Evolutionary conservation across 1,140 invertebrate species (phyloP), one percentile per base, ranked within the genome.

Genomic region (Camponotus floridanus): DNA sequence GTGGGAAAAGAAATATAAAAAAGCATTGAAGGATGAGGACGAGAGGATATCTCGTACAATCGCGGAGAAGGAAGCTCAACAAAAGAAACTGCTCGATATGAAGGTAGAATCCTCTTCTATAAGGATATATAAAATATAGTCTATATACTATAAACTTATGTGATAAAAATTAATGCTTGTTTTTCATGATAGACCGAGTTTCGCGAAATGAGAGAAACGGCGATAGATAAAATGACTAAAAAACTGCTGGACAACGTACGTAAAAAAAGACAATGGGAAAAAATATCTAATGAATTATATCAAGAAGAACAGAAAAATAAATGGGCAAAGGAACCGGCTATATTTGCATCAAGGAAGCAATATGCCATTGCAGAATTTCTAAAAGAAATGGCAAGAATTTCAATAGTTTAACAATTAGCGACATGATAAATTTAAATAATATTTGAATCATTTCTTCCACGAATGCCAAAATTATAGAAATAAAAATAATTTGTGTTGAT

Each of bases 1-100:
- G 3, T 89, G 88, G 88, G 88, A 89, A 9, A 68, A 62, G 1
- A 86, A 81, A 55, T 79, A 85, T 3, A 81, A 21, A 8, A 48
- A 80, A 11, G 18, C 65, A 39, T 42, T 89, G 26, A 70, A 51
- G 11, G 51, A 76, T 5, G 88, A 89, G 13, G 33, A 88, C 51
- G 39, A 88, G 8, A 85, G 57, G 15, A 81, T 86, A 6, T 15
- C 48, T 8, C 8, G 64, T 3, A 62, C 76, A 6, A 33, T 89
- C 1, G 48, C 9, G 3, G 21, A 86, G 0, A 89, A 80, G 15
- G 87, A 89, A 57, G 9, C 68, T 64, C 39, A n/a, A 65, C 45
- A 65, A 13, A 65, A 86, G 11, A 59, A 26, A 11, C 42, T 64
- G 9, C 45, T 70, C 13, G 31, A 51, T 26, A 31, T 6, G 13